Evolutionary conservation across 2,888 invertebrate species (phyloP).

Genomic region (Dryomyza anilis): DNA sequence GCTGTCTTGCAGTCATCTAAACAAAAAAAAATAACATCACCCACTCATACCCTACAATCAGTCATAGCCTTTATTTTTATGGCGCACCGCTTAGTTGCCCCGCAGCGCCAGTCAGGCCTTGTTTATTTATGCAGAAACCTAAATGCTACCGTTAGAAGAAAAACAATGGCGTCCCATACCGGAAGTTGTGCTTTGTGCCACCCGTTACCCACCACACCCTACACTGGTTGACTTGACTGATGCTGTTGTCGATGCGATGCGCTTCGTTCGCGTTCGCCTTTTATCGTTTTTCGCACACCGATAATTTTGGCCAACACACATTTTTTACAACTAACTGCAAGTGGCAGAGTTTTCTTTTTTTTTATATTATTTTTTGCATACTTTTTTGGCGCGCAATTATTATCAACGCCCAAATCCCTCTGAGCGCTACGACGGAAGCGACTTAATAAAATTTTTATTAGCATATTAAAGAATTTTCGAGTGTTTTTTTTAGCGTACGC

Average conservation of each 20-base stretch:
- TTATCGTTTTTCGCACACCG: conserved; percentile 4
- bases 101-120: neutral
- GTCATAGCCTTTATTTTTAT: neutral
- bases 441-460: conserved; percentile 29
- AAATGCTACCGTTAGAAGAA: neutral
- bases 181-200: too few relatives aligned
- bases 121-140: neutral
- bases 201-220: neutral
- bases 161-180: neutral
- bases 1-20: neutral
- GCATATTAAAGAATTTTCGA: conserved; percentile 21
- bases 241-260: neutral
- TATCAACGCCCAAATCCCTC: neutral
- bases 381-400: conserved; percentile 13
- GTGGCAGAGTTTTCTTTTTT: neutral
- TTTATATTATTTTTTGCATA: neutral
- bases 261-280: neutral
- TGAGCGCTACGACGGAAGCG: conserved; percentile 16
- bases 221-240: neutral
- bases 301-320: neutral
- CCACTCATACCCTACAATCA: neutral
- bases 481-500: too few relatives aligned
- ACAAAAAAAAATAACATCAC: neutral
- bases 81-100: neutral
- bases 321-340: neutral